Base-by-base conservation (phyloP, 2,888 invertebrate genomes). In the Mesoligia furuncula region DNA sequence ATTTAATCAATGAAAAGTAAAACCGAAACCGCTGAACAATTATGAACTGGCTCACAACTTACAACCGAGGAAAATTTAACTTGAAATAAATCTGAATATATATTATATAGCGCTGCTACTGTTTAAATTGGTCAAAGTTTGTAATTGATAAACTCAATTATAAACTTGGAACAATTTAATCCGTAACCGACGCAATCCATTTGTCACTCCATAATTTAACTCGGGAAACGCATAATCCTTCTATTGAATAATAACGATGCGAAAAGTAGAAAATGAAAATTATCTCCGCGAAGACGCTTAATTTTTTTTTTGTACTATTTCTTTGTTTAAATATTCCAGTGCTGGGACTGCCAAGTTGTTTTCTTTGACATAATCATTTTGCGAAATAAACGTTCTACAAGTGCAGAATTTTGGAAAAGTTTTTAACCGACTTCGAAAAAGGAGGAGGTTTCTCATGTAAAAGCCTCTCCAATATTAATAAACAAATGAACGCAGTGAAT, bases 171-270 rank as follows among this genome's bases (percentile, higher is more conserved):
- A 51, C 8, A 51, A 45, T 45, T 45, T 20, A 70, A 78, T 31
- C 27, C 20, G 24, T 42, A 54, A 13, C 39, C 9, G 1, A 27
- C 27, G 39, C 9, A 17, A 11, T 24, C 20, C 15, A 57, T 65
- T 69, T 62, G 20, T 39, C 24, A 39, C 17, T 69, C 39, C 6
- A 57, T 0, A 65, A 64, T 62, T 45, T 15, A 45, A 45, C 15
- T 45, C 15, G 45, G 15, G 9, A 24, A n/a, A 31, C 15, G 36
- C n/a, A 54, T 77, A 77, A 39, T 68, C 54, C n/a, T 78, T 39
- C 20, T 64, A 27, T 48, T 11, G 27, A 27, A 77, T 76, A 48
- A 27, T 17, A 57, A 57, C n/a, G 1, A 48, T 20, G 5, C 31
- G 27, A 54, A 62, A 75, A 51, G 27, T 31, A 51, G 27, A 31